Evolutionary conservation across 1,140 invertebrate species (phyloP), one percentile per base, ranked within the genome.

Genomic region (Sinonovacula constricta): DNA sequence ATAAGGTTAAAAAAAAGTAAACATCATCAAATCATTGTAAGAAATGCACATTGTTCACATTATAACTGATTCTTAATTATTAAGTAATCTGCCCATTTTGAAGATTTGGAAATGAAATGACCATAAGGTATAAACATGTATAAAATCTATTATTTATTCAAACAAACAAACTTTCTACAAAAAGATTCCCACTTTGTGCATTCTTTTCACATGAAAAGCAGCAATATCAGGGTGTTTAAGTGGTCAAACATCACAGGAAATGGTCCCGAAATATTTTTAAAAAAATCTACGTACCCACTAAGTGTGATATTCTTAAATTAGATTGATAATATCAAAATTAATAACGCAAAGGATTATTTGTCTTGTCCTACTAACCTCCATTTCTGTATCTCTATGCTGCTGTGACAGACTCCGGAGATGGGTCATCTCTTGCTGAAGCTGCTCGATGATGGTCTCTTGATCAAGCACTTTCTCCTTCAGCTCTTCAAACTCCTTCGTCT

Each of bases 401-500:
- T 49, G 18, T 0, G 56, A 36, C 12, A 78, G 45, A 22, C 53
- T 66, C 18, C 45, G 24, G n/a, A 78, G 63, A 18, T 69, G 39
- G n/a, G 2, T 3, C 75, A 78, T 78, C 59, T 78, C 75, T 34
- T 57, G 30, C 36, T 78, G 65, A 28, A 78, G 39, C 36, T 78
- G 54, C 12, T 78, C 75, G 24, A 78, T 78, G 3, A 78, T 49
- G 5, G 56, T 49, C 14, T 78, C 75, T 28, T 78, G 75, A 26
- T 78, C 75, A 65, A 78, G 51, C 24, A 70, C 30, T 33, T 63
- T 78, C 15, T 62, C 67, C 36, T 69, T 78, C 75, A 78, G 67
- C 24, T 69, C 75, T 63, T 5, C 39, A 63, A 78, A 70, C n/a
- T 67, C 62, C 15, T 22, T 18, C n/a, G 12, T 53, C 15, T 54